phyloP scores from a whole-genome alignment of 35 echinoderm and acorn worm species.

The Holothuria glaberrima region DNA sequence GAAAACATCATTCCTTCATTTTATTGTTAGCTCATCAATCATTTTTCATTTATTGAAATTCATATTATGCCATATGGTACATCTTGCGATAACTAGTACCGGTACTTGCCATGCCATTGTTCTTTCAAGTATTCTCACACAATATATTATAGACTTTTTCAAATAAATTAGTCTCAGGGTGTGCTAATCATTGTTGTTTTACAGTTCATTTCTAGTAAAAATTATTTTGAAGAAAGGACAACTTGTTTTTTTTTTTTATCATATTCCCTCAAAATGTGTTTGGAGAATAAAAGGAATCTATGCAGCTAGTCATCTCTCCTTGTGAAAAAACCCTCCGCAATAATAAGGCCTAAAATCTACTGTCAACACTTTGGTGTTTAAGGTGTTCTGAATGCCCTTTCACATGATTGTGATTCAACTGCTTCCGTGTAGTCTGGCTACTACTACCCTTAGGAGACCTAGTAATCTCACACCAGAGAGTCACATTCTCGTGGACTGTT shows the following conservation, averaged over 20 bases:
- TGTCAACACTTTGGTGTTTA: background rate
- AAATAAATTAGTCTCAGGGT: slow-evolving; percentile 26
- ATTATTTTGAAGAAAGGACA: background rate
- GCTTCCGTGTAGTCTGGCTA: slow-evolving; percentile 1
- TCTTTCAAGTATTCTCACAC: slow-evolving; percentile 4
- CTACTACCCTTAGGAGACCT: slow-evolving; percentile 13
- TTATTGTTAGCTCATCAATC: background rate
- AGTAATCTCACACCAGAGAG: too few relatives aligned
- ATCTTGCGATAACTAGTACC: background rate
- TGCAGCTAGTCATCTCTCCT: background rate
- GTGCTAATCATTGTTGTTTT: background rate
- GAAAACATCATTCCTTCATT: slow-evolving; percentile 29
- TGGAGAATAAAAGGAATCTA: slow-evolving; percentile 2
- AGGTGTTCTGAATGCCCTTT: background rate
- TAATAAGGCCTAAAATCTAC: background rate
- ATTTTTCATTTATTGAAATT: background rate
- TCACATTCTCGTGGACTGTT: too few relatives aligned
- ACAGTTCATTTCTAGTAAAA: slow-evolving; percentile 15
- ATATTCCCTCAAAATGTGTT: background rate
- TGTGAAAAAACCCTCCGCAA: background rate
- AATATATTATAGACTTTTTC: slow-evolving; percentile 11
- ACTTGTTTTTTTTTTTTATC: background rate
- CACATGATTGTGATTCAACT: slow-evolving; percentile 15
- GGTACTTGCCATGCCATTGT: slow-evolving; percentile 1
- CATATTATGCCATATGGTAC: background rate